These are phyloP conservation scores for Cynocephalus volans DNA, from an alignment of 2,113 vertebrate species.

Conservation along the genomic window DNA sequence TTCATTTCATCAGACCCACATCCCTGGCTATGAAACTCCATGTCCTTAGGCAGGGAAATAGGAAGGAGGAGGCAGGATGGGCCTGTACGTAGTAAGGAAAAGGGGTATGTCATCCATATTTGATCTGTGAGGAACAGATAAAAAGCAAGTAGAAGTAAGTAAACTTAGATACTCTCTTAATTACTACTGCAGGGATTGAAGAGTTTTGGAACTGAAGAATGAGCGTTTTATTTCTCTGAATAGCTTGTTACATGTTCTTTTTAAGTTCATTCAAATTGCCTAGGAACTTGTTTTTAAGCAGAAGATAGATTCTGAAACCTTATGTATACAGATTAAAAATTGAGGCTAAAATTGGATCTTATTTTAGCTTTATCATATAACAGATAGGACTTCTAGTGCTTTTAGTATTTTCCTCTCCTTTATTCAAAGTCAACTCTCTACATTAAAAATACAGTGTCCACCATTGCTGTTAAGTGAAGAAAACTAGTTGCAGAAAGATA, in stretches of 20 bases:
- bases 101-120: not conserved
- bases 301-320: conserved; percentile 66
- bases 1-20: not conserved
- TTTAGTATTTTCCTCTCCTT: conserved; percentile 39
- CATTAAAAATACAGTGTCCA: conserved; percentile 50
- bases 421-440: conserved; percentile 19
- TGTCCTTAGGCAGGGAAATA: not conserved
- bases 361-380: conserved; percentile 38
- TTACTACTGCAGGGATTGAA: not conserved
- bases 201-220: conserved; percentile 18
- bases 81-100: not conserved
- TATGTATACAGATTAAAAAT: conserved; percentile 63
- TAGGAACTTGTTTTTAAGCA: conserved; percentile 66
- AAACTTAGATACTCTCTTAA: not conserved
- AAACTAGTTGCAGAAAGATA: conserved; percentile 48
- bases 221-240: conserved; percentile 60
- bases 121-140: conserved; percentile 25
- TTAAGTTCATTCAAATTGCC: conserved; percentile 17
- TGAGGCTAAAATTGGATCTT: conserved; percentile 48
- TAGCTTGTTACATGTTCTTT: conserved; percentile 63
- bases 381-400: not conserved
- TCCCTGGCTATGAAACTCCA: not conserved
- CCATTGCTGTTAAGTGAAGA: conserved; percentile 29
- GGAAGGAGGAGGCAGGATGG: not conserved
- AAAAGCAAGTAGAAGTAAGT: conserved; percentile 22